A percentile compares a stretch with the other conserved stretches of the same genome.
Evolutionary conservation across 2,113 vertebrate genomes (phyloP).

Genomic region (Salvelinus namaycush): DNA sequence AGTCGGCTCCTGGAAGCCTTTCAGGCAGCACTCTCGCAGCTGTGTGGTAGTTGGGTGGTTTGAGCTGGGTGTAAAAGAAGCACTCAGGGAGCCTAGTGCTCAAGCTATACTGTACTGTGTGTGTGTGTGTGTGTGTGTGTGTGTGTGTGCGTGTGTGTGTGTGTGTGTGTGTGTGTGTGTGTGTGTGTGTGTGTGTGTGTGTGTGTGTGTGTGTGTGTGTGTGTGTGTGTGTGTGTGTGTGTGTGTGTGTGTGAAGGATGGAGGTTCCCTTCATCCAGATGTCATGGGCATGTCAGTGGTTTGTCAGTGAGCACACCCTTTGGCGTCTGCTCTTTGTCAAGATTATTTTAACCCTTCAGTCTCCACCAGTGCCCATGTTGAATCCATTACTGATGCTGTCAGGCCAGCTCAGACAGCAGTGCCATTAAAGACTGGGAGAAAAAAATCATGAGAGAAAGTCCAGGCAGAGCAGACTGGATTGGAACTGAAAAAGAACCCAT

Average conservation of each 20-base stretch:
- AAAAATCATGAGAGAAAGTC: background rate
- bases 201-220: too few species aligned
- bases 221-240: too few species aligned
- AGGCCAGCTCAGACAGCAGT: background rate
- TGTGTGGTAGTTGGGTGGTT: background rate
- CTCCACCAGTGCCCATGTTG: background rate
- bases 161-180: too few species aligned
- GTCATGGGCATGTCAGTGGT: background rate
- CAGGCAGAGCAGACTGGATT: background rate
- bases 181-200: too few species aligned
- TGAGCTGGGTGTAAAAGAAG: background rate
- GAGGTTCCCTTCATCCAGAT: constrained; percentile 9
- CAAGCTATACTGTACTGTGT: background rate
- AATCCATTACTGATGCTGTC: background rate
- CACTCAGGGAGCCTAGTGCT: background rate
- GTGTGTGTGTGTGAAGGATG: background rate
- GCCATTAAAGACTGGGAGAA: background rate
- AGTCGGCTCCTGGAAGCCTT: background rate
- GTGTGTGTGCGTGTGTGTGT: too few species aligned
- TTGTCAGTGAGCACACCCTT: background rate
- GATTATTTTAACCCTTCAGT: constrained; percentile 13
- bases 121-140: too few species aligned
- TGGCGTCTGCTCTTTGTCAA: constrained; percentile 7
- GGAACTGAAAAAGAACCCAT: background rate
- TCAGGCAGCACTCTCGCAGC: background rate